phyloP scores from a whole-genome alignment of 2,113 vertebrate species.

The Naja naja region DNA sequence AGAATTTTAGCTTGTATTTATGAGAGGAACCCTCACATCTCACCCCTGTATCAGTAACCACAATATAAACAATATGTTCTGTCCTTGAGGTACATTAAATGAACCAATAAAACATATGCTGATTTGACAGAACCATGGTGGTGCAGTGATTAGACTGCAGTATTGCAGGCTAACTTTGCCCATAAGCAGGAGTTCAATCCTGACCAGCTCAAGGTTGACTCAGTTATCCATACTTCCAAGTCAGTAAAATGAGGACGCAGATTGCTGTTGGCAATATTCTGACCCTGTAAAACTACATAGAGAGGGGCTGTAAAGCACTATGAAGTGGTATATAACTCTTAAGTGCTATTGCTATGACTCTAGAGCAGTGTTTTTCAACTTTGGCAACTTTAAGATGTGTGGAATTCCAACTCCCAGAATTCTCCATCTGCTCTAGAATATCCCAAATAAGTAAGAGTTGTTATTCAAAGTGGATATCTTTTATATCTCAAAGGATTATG shows the following conservation, averaged over 20 bases:
- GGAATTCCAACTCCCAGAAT: neutral
- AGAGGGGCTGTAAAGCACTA: neutral
- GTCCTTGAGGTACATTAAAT: neutral
- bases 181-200: neutral
- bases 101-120: neutral
- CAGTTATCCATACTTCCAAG: neutral
- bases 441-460: neutral
- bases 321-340: neutral
- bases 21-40: neutral
- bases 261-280: neutral
- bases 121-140: neutral
- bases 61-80: neutral
- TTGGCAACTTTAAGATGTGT: neutral
- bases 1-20: neutral
- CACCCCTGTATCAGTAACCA: neutral
- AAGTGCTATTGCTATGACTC: neutral
- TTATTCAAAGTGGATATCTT: neutral
- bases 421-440: neutral
- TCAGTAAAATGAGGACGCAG: neutral
- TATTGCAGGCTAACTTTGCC: neutral
- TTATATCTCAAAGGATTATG: neutral
- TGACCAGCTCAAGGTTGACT: neutral
- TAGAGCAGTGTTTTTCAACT: neutral
- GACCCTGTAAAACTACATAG: neutral
- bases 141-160: neutral